A percentile compares a stretch with the other conserved stretches of the same genome.
These are phyloP conservation scores for Nyctereutes procyonoides DNA, from an alignment of 2,113 vertebrate genomes.

Conservation along the genomic window DNA sequence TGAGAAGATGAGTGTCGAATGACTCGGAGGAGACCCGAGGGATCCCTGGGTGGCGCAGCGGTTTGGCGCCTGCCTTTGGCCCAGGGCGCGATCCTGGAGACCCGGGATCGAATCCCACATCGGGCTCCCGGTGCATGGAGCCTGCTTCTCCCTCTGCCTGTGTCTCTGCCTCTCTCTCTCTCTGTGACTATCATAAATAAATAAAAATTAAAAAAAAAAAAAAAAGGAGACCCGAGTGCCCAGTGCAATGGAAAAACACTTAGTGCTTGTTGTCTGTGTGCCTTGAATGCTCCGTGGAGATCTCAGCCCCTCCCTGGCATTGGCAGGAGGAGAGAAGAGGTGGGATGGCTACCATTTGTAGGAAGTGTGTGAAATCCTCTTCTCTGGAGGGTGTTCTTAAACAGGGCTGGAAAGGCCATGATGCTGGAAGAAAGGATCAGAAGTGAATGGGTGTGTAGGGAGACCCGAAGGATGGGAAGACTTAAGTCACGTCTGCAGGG, in stretches of 20 bases:
- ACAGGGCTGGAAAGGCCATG: too few species aligned
- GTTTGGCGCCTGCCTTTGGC: too few species aligned
- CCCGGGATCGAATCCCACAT: too few species aligned
- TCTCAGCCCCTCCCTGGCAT: not conserved
- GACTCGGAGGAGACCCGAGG: not conserved
- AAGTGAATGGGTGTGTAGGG: not conserved
- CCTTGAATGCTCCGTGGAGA: not conserved
- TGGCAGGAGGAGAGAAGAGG: not conserved
- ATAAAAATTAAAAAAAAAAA: too few species aligned
- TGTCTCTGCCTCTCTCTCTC: too few species aligned
- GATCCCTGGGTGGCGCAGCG: too few species aligned
- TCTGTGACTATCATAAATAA: too few species aligned
- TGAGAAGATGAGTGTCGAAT: not conserved
- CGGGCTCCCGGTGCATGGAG: too few species aligned
- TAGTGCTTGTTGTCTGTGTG: not conserved
- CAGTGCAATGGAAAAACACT: too few species aligned
- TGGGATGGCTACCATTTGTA: not conserved
- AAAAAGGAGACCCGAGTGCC: too few species aligned
- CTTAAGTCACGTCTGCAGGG: not conserved
- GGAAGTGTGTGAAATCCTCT: not conserved
- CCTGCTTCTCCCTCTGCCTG: too few species aligned
- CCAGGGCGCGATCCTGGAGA: too few species aligned
- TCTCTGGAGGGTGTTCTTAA: not conserved
- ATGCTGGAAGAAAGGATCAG: not conserved
- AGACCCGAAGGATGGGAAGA: fast-evolving